Evolutionary conservation across 2,888 invertebrate species (phyloP).

Genomic region (Agapetus fuscipes): DNA sequence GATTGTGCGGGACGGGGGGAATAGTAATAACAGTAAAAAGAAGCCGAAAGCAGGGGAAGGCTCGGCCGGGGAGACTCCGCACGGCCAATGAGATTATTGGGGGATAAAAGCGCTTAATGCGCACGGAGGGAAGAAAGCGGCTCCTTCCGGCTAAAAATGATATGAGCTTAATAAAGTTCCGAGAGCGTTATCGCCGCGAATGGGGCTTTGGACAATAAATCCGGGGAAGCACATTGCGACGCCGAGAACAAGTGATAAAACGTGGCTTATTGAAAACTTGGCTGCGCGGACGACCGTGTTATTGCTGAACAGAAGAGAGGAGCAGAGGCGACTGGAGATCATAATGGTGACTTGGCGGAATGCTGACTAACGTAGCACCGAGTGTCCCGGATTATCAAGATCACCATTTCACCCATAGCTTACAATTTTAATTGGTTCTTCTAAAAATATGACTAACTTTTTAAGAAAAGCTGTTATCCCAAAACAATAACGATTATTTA

Average conservation of each 20-base stretch:
- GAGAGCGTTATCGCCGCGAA: neutral
- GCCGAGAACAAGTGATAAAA: neutral
- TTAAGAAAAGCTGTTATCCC: no score
- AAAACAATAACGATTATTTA: no score
- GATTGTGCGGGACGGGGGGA: conserved; percentile 8
- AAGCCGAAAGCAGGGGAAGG: conserved; percentile 1
- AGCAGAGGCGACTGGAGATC: no score
- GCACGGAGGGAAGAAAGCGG: conserved; percentile 5
- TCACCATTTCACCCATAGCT: no score
- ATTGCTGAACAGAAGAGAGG: no score
- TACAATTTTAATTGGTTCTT: no score
- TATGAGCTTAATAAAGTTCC: conserved; percentile 5
- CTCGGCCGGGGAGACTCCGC: conserved; percentile 9
- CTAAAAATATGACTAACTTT: no score
- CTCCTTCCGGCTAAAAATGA: conserved; percentile 3
- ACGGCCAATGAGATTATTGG: conserved; percentile 17
- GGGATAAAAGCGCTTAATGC: conserved; percentile 20
- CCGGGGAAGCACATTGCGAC: neutral
- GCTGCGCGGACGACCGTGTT: neutral
- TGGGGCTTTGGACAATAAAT: neutral
- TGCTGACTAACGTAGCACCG: no score
- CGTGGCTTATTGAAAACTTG: neutral
- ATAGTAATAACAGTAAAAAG: conserved; percentile 6
- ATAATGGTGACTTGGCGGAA: no score
- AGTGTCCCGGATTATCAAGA: no score